Conservation (phyloP, 2,888 invertebrate genomes). For the Endomychus coccineus region DNA sequence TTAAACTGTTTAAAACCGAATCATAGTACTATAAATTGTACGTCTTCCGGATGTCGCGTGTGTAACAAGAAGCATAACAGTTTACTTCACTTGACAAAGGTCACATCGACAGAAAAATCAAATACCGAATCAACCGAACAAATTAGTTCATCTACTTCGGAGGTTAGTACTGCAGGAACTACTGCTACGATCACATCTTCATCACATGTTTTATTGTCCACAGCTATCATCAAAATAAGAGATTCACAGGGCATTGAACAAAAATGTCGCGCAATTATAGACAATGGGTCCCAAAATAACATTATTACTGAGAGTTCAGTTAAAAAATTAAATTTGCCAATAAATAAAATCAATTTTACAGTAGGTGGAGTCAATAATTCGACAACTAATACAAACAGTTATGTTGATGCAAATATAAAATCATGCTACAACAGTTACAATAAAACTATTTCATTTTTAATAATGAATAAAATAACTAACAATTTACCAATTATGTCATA, state of each 20-base stretch:
- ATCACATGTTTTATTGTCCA: background rate
- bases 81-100: no score
- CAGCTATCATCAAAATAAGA: conserved; percentile 3
- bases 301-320: background rate
- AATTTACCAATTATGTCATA: background rate
- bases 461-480: conserved; percentile 3
- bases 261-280: conserved; percentile 1
- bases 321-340: no score
- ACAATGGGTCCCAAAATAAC: conserved; percentile 1
- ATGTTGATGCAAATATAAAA: background rate
- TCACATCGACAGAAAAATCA: no score
- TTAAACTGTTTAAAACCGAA: no score
- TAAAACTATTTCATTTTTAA: background rate
- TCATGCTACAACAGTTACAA: conserved; percentile 4
- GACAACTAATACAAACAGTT: background rate
- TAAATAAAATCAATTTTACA: background rate
- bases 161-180: no score
- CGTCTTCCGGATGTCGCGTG: no score
- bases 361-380: background rate
- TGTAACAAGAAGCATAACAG: no score
- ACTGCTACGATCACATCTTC: background rate
- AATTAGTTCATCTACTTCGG: no score
- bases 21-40: no score
- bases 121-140: no score
- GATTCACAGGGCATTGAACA: background rate